Percentiles rank a stretch among this genome's conserved stretches.
These are phyloP conservation scores for Botia almorhae DNA, from an alignment of 2,797 vertebrate genomes.

Conservation along the genomic window DNA sequence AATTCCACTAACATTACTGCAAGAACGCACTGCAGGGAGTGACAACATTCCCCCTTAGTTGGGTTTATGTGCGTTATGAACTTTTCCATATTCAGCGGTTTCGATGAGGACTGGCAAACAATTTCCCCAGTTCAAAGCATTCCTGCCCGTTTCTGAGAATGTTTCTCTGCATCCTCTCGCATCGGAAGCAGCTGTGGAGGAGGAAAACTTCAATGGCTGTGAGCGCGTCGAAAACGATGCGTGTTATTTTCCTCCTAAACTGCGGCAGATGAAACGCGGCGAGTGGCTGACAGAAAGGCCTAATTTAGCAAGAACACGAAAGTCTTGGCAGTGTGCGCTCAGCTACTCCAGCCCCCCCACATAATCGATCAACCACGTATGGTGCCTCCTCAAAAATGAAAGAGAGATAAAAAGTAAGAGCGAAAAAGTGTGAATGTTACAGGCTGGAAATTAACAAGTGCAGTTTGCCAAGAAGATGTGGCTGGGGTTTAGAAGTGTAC, in stretches of 20 bases:
- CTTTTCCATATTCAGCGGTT: constrained; percentile 65
- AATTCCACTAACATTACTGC: no score
- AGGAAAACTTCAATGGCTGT: constrained; percentile 68
- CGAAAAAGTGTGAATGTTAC: constrained; percentile 5
- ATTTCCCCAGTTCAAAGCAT: constrained; percentile 63
- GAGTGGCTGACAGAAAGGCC: constrained; percentile 66
- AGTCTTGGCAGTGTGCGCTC: constrained; percentile 48
- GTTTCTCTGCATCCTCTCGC: constrained; percentile 36
- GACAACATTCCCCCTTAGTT: no score
- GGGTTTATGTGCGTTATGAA: constrained; percentile 28
- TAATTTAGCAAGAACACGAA: constrained; percentile 70
- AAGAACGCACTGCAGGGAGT: no score
- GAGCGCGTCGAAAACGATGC: constrained; percentile 54
- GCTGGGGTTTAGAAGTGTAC: constrained; percentile 49
- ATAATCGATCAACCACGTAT: constrained; percentile 68
- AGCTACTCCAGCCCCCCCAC: constrained; percentile 52
- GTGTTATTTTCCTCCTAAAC: constrained; percentile 58
- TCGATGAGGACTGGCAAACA: constrained; percentile 61
- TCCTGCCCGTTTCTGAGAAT: constrained; percentile 46
- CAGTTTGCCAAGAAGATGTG: constrained; percentile 55
- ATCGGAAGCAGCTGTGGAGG: constrained; percentile 57
- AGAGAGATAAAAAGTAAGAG: constrained; percentile 22
- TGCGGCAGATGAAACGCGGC: constrained; percentile 65
- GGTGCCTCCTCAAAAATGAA: constrained; percentile 54
- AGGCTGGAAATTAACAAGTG: constrained; percentile 62